Percentiles rank a stretch among this genome's conserved stretches.
Evolutionary conservation across 2,888 invertebrate species (phyloP).

Genomic region (Deladenus siricidicola): DNA sequence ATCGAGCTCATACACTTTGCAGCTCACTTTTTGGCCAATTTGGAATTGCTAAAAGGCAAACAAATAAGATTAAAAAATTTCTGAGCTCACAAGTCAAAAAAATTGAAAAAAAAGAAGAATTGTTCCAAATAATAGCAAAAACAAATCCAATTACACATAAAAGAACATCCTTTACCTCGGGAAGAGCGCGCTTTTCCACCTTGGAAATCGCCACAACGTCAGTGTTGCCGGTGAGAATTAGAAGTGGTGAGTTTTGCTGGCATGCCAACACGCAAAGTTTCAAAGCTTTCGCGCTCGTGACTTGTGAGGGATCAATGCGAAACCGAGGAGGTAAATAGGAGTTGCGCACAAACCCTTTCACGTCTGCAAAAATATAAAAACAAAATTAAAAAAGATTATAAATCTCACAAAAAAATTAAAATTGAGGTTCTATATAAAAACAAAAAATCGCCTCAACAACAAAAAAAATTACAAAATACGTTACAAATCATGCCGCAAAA

Average conservation of each 20-base stretch:
- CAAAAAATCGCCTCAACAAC: too few species aligned
- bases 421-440: too few species aligned
- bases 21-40: constrained; percentile 34
- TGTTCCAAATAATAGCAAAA: neutral
- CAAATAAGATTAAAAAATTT: too few species aligned
- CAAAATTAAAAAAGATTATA: neutral
- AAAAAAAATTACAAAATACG: too few species aligned
- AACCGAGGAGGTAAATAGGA: constrained; percentile 45
- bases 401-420: neutral
- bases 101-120: neutral
- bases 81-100: neutral
- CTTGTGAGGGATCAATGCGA: too few species aligned
- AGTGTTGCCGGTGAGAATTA: constrained; percentile 47
- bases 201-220: constrained; percentile 46
- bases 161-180: constrained; percentile 17
- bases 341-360: constrained; percentile 41
- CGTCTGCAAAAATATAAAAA: constrained; percentile 20
- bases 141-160: neutral
- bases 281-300: too few species aligned
- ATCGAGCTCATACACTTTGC: constrained; percentile 33
- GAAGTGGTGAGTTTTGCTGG: constrained; percentile 41
- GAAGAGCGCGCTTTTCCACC: constrained; percentile 36
- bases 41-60: constrained; percentile 19
- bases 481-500: too few species aligned
- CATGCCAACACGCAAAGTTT: constrained; percentile 39